Conservation (phyloP, 2,113 vertebrate genomes). For the Gavia stellata region DNA sequence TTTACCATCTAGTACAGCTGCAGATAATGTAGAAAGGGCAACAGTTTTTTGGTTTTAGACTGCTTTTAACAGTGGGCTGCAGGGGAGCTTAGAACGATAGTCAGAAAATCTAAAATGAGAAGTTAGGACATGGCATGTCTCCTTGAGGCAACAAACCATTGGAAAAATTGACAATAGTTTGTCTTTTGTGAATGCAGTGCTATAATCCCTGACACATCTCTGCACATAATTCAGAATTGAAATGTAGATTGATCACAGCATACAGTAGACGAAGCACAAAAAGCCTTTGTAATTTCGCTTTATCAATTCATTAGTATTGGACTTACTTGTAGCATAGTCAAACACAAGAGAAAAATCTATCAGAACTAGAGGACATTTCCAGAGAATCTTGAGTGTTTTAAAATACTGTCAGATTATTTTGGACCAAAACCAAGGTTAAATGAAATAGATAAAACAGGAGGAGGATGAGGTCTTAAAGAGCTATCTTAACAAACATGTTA, state of each 20-base stretch:
- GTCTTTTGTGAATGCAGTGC: not conserved
- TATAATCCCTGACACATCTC: not conserved
- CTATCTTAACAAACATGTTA: not conserved
- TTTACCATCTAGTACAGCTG: not conserved
- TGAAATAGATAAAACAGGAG: not conserved
- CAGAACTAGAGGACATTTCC: not conserved
- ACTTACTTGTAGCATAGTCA: not conserved
- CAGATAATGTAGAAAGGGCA: not conserved
- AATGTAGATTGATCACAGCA: not conserved
- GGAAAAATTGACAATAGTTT: not conserved
- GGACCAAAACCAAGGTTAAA: not conserved
- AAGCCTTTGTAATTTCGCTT: not conserved
- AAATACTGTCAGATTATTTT: not conserved
- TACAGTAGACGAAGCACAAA: not conserved
- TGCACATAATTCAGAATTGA: not conserved
- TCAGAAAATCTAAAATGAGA: not conserved
- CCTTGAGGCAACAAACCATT: not conserved
- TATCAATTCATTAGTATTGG: not conserved
- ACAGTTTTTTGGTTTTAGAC: not conserved
- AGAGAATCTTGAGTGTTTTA: not conserved
- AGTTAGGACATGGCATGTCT: not conserved
- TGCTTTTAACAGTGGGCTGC: not conserved
- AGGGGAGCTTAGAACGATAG: not conserved
- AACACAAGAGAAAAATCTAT: not conserved
- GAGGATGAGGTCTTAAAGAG: not conserved